Evolutionary conservation across 2,797 vertebrate genomes (phyloP).

Genomic region (Salarias fasciatus): DNA sequence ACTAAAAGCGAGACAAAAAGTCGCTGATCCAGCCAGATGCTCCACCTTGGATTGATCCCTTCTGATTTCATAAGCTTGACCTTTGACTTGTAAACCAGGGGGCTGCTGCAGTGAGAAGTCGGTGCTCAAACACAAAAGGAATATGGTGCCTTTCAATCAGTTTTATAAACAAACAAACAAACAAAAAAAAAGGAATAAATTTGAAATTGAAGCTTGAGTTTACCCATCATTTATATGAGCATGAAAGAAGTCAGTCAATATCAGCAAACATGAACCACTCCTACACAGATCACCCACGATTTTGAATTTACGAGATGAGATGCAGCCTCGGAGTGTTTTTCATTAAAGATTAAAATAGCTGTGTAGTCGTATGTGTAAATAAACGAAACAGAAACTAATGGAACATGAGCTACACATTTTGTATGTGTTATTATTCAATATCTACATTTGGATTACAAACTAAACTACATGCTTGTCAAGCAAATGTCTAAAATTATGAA

Average conservation of each 20-base stretch:
- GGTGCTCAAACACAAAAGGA: neutral
- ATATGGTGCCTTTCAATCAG: neutral
- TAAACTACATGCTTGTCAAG: no score
- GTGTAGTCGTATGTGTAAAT: neutral
- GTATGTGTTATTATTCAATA: no score
- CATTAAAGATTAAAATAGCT: neutral
- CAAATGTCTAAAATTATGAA: no score
- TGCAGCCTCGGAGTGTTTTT: neutral
- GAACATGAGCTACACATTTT: neutral
- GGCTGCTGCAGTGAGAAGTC: slow-evolving; percentile 1
- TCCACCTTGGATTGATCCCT: slow-evolving; percentile 71
- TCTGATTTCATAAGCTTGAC: slow-evolving; percentile 37
- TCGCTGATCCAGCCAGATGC: slow-evolving; percentile 67
- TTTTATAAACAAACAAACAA: slow-evolving; percentile 16
- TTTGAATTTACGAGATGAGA: neutral
- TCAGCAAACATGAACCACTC: slow-evolving; percentile 22
- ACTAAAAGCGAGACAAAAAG: slow-evolving; percentile 65
- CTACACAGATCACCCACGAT: neutral
- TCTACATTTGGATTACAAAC: no score
- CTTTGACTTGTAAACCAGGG: slow-evolving; percentile 9
- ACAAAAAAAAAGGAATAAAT: neutral
- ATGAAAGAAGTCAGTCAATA: slow-evolving; percentile 15
- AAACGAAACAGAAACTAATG: neutral
- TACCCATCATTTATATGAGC: slow-evolving; percentile 2
- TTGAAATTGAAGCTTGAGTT: neutral